These are phyloP conservation scores for Molorchus minor DNA, from an alignment of 2,888 invertebrate species.

Conservation along the genomic window DNA sequence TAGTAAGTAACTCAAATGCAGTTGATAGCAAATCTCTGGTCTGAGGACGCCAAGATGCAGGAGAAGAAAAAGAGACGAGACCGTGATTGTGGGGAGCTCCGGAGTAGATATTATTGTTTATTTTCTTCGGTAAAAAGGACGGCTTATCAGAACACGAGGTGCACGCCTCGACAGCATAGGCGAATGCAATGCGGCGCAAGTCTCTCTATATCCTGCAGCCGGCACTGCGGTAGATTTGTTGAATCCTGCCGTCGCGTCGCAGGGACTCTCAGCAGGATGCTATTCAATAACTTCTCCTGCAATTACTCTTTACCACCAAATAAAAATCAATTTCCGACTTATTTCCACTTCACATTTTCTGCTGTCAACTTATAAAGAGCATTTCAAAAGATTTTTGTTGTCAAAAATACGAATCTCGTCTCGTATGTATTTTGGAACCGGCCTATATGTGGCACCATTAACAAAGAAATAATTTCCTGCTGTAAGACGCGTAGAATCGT, in stretches of 20 bases:
- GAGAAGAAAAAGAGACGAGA: constrained; percentile 18
- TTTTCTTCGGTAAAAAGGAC: constrained; percentile 41
- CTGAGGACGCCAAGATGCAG: constrained; percentile 11
- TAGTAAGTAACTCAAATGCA: constrained; percentile 34
- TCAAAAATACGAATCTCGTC: constrained; percentile 7
- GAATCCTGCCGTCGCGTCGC: constrained; percentile 49
- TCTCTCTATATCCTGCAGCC: constrained; percentile 51
- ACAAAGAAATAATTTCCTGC: constrained; percentile 7
- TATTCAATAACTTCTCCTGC: constrained; percentile 57
- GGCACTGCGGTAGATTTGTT: constrained; percentile 54
- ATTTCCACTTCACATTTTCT: constrained; percentile 52
- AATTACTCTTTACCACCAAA: constrained; percentile 57
- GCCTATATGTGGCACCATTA: not conserved
- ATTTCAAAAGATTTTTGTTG: constrained; percentile 24
- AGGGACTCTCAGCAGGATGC: constrained; percentile 53
- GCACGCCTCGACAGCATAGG: constrained; percentile 44
- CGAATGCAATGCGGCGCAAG: constrained; percentile 54
- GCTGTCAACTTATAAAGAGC: constrained; percentile 39
- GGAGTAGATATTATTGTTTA: constrained; percentile 46
- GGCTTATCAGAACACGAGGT: constrained; percentile 51
- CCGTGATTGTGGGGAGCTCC: constrained; percentile 41
- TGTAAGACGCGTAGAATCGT: not conserved
- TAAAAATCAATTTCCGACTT: constrained; percentile 59
- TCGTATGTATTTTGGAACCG: not conserved
- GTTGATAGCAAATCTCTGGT: constrained; percentile 36